These are phyloP conservation scores for Opisthocomus hoazin DNA, from an alignment of 2,113 vertebrate genomes.

Conservation along the genomic window DNA sequence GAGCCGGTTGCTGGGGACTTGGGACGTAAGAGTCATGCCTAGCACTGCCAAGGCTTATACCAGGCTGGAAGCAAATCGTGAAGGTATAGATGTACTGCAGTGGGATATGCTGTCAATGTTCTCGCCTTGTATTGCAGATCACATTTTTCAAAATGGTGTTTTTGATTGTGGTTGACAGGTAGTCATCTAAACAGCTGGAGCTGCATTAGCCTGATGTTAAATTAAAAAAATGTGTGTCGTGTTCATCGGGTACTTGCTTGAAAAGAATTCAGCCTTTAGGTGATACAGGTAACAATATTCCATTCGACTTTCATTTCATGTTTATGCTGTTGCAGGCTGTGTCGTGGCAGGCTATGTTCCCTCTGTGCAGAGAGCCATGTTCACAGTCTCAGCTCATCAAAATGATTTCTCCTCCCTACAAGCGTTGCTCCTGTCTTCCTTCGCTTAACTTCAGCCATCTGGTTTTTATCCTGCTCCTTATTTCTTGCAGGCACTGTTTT, in stretches of 20 bases:
- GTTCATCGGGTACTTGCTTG: constrained; percentile 1
- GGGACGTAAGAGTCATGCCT: background rate
- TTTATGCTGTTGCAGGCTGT: background rate
- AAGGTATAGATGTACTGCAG: background rate
- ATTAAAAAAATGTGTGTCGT: background rate
- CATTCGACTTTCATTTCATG: background rate
- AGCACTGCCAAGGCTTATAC: background rate
- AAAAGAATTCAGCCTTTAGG: constrained; percentile 37
- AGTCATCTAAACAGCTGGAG: constrained; percentile 26
- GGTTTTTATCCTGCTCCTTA: constrained; percentile 57
- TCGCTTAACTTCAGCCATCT: constrained; percentile 54
- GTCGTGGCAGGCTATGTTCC: background rate
- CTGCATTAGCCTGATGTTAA: background rate
- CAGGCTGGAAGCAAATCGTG: background rate
- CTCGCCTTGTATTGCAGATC: background rate
- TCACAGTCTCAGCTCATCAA: constrained; percentile 31
- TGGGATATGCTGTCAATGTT: background rate
- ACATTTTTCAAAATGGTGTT: background rate
- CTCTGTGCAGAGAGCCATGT: constrained; percentile 30
- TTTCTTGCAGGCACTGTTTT: constrained; percentile 62
- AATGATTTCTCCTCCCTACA: constrained; percentile 47
- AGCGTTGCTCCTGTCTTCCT: constrained; percentile 20
- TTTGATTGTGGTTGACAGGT: constrained; percentile 33
- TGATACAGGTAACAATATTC: background rate
- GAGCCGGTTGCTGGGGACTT: background rate